Base-by-base conservation (phyloP, 2,797 vertebrate genomes). In the Pangasius macronema region DNA sequence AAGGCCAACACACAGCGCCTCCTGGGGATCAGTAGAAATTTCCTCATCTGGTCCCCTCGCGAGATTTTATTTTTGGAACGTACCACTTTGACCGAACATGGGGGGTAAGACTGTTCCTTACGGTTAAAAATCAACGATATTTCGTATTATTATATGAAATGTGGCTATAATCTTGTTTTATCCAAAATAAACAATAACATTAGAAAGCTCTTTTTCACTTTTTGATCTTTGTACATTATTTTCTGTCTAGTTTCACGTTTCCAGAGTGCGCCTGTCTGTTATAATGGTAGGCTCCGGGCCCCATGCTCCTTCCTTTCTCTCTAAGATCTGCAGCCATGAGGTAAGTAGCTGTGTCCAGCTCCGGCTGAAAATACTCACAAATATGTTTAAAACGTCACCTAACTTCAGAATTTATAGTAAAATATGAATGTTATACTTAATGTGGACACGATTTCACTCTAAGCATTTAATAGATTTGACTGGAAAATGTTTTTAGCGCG, bases 281-380 rank as follows among this genome's bases (percentile, higher is more conserved):
- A 86, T 89, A 90, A 85, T 90, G 88, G 90, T 90, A 85, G 85
- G 67, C 16, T 85, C 90, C 88, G 10, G 65, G 30, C 0, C 13
- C 16, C 77, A 0, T 14, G 8, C 33, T 88, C 88, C 67, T 73
- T 90, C 90, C 80, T 90, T 90, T 90, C 86, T 86, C 88, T 88
- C 80, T 84, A 82, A 86, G 87, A 90, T 55, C 84, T 57, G 90
- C 88, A 86, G 88, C 90, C 86, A 90, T 90, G 90, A 90, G 90
- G 90, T 90, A 89, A 89, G 86, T 16, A 9, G 65, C 13, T 3
- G 82, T 8, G n/a, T 9, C 3, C 5, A 0, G 63, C 72, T 79
- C 63, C 49, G 5, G 8, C n/a, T 33, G 4, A 73, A 73, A 83
- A 81, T 1, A 0, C 0, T 16, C 20, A 79, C 3, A 73, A 68